Conservation (phyloP, 2,888 invertebrate species). For the Metellina segmentata region DNA sequence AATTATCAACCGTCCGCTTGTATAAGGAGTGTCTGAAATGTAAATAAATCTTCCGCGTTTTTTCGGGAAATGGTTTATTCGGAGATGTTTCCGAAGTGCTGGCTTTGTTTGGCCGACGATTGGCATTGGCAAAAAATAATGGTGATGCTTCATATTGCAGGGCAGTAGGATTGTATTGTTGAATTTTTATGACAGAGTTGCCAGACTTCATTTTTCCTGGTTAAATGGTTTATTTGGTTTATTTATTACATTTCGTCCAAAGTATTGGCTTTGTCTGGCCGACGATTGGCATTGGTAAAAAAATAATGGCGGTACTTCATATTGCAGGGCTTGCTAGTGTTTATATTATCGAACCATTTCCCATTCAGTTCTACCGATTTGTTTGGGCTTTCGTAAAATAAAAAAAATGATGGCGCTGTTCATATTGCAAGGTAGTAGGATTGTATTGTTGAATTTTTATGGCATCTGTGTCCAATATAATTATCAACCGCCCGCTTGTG, state of each 20-base stretch:
- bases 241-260: too few relatives aligned
- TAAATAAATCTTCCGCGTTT: not conserved
- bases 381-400: constrained; percentile 31
- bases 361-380: constrained; percentile 29
- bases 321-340: too few relatives aligned
- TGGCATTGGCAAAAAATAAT: not conserved
- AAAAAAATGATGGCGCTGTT: too few relatives aligned
- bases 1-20: constrained; percentile 6
- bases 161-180: not conserved
- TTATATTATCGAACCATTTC: constrained; percentile 1
- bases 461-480: constrained; percentile 1
- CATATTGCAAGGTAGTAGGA: too few relatives aligned
- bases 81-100: not conserved
- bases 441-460: too few relatives aligned
- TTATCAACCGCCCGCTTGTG: not conserved
- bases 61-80: not conserved
- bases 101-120: not conserved
- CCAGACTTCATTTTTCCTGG: not conserved
- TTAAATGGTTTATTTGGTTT: too few relatives aligned
- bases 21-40: not conserved
- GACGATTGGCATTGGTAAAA: too few relatives aligned
- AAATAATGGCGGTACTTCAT: too few relatives aligned
- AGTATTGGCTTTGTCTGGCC: too few relatives aligned
- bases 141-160: not conserved
- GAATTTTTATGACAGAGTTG: not conserved